Percentiles rank a stretch among this genome's conserved stretches.
phyloP scores from a whole-genome alignment of 2,797 vertebrate genomes.

The Nyctalus aviator region DNA sequence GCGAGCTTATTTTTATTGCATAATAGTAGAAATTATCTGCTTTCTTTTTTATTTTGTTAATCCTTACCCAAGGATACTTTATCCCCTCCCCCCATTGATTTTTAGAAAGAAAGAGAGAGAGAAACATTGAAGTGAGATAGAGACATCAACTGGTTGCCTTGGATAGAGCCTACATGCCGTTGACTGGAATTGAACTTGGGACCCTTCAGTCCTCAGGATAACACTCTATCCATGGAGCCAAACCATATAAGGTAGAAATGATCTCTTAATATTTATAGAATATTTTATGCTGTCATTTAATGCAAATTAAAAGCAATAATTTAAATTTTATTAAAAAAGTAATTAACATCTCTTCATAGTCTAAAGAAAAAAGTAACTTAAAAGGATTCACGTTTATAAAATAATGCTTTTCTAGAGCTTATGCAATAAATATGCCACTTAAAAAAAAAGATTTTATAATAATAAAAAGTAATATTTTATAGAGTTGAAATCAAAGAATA shows the following conservation, averaged over 20 bases:
- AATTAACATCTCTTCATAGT: neutral
- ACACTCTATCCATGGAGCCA: too few species aligned
- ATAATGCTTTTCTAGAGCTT: constrained; percentile 9
- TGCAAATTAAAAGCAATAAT: neutral
- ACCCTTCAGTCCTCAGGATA: too few species aligned
- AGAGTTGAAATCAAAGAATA: constrained; percentile 42
- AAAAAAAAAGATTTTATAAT: neutral
- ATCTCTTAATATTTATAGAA: neutral
- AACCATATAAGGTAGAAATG: too few species aligned
- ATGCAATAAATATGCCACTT: constrained; percentile 23
- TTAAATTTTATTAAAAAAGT: constrained; percentile 27
- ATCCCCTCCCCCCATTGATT: too few species aligned
- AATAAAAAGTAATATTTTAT: neutral
- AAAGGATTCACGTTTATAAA: constrained; percentile 31
- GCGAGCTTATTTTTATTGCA: neutral
- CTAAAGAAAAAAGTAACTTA: neutral
- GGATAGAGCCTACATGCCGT: too few species aligned
- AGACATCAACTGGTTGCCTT: too few species aligned
- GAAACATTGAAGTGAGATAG: too few species aligned
- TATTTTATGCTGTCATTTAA: neutral
- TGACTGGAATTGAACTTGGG: too few species aligned
- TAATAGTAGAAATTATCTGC: neutral
- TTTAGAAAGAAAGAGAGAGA: too few species aligned
- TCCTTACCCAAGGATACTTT: too few species aligned
- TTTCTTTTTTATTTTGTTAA: too few species aligned